Evolutionary conservation across 2,888 invertebrate genomes (phyloP), one percentile per base, ranked within the genome.

Genomic region (Scaptomyza cyrtandrae): DNA sequence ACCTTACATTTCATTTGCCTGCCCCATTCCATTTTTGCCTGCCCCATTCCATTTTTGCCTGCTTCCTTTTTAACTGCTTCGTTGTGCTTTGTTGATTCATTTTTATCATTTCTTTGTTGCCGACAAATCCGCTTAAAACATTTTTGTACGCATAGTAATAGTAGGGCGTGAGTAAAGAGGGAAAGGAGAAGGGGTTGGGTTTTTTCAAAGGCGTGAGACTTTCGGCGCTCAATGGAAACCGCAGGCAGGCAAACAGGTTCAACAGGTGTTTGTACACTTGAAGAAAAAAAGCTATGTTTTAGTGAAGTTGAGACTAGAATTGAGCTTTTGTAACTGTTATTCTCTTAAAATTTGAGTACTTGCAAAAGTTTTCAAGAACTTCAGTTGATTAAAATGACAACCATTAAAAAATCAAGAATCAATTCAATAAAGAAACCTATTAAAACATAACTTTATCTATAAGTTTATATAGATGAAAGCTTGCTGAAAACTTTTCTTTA

Each of bases 241-340:
- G 58, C 76, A 70, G 61, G 9, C 14, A 24, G 62, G 73, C 86
- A 86, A 86, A 76, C 86, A 81, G 73, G 80, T 81, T 52, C 39
- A 62, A 46, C 48, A 52, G 6, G 29, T 35, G 39, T 41, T 19
- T 55, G 19, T 24, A 11, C 37, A 39, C 27, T 52, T 7, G 5
- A 10, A 13, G 11, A 39, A 52, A 39, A 24, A 37, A 11, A 3
- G 10, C 11, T 13, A 11, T n/a, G 13, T 3, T 19, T 16, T 13
- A 16, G 2, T 10, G 0, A 6, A 50, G 5, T 3, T n/a, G 31
- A 4, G 7, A 16, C 4, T 7, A 6, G 9, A 2, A 14, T 14
- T 5, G 6, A 16, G 39, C 3, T 41, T 41, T 4, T 0, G 6
- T 6, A 6, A n/a, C n/a, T n/a, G n/a, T n/a, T n/a, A n/a, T n/a